Evolutionary conservation across 2,797 vertebrate genomes (phyloP).

Genomic region (Sebastes cheni): DNA sequence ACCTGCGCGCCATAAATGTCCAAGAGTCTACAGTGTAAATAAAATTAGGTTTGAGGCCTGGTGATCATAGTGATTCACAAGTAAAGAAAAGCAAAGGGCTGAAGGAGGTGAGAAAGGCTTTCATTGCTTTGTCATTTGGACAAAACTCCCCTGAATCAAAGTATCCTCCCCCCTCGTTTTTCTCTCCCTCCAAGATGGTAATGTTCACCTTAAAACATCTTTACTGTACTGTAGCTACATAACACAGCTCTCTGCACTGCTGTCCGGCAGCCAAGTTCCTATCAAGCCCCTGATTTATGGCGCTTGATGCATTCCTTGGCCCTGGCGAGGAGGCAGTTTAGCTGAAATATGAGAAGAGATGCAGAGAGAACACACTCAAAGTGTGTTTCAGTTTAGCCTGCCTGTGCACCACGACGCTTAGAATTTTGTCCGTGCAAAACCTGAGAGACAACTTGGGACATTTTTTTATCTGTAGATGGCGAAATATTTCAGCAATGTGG

Average conservation of each 20-base stretch:
- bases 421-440: conserved; percentile 23
- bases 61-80: conserved; percentile 70
- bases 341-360: conserved; percentile 93
- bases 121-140: conserved; percentile 72
- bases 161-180: conserved; percentile 67
- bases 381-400: conserved; percentile 87
- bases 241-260: conserved; percentile 83
- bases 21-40: conserved; percentile 18
- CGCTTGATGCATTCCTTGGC: conserved; percentile 91
- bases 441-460: conserved; percentile 20
- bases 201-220: conserved; percentile 93
- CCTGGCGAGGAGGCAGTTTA: conserved; percentile 88
- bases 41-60: conserved; percentile 52
- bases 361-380: conserved; percentile 84
- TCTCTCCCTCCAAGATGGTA: conserved; percentile 82
- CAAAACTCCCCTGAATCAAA: conserved; percentile 67
- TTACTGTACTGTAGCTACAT: conserved; percentile 82
- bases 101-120: conserved; percentile 69
- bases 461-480: conserved; percentile 31
- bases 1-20: conserved; percentile 50
- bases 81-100: conserved; percentile 60
- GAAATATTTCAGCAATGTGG: conserved; percentile 67
- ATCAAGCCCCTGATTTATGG: conserved; percentile 96
- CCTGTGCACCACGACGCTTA: conserved; percentile 41
- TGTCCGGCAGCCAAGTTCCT: conserved; percentile 92